These are phyloP conservation scores for Porites cylindrica DNA, from an alignment of 92 coral and sea anemone genomes.

Conservation along the genomic window DNA sequence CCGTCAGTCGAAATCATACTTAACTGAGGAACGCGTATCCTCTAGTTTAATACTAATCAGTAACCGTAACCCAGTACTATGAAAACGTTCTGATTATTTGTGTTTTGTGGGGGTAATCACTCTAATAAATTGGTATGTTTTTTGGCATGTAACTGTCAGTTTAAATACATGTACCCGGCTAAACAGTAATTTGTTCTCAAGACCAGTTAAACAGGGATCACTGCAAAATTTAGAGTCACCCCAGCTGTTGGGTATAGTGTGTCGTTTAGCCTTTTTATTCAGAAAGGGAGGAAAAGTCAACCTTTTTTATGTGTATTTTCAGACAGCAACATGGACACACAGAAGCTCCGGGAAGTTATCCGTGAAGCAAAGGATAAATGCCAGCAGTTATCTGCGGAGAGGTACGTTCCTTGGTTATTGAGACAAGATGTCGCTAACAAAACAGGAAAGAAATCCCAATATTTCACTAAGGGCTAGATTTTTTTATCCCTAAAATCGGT, in stretches of 20 bases:
- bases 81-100: not conserved
- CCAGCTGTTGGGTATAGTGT: not conserved
- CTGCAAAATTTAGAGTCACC: not conserved
- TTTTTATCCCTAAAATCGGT: no score
- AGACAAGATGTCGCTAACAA: not conserved
- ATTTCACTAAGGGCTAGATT: no score
- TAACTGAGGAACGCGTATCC: not conserved
- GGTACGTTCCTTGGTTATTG: not conserved
- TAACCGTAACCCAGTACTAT: not conserved
- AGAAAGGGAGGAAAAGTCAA: not conserved
- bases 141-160: not conserved
- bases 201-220: not conserved
- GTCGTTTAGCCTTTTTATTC: conserved; percentile 1
- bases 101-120: not conserved
- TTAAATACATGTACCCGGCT: not conserved
- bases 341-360: not conserved
- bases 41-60: not conserved
- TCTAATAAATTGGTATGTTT: not conserved
- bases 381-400: not conserved
- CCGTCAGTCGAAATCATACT: no score
- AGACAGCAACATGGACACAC: not conserved
- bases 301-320: not conserved
- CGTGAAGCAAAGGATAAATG: not conserved
- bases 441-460: not conserved
- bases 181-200: not conserved